Percentiles rank a stretch among this genome's conserved stretches.
These are phyloP conservation scores for Rhysida immarginata DNA, from an alignment of 1,140 invertebrate species.

Conservation along the genomic window DNA sequence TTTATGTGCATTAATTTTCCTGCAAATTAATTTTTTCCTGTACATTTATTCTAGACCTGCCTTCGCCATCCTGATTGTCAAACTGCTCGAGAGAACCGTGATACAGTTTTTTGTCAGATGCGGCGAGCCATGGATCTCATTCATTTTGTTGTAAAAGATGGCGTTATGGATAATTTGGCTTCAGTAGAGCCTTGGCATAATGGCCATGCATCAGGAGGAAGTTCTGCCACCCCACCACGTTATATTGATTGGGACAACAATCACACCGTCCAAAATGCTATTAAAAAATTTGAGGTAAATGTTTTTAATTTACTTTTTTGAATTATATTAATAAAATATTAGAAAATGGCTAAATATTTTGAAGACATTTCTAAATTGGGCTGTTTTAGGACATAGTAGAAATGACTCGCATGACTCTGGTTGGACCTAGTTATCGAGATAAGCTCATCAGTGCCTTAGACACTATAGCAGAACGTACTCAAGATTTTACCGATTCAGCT, in stretches of 20 bases:
- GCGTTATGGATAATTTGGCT: constrained; percentile 47
- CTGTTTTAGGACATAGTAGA: constrained; percentile 51
- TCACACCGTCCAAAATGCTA: constrained; percentile 55
- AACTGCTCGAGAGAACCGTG: constrained; percentile 81
- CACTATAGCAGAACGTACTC: constrained; percentile 80
- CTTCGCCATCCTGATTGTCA: constrained; percentile 86
- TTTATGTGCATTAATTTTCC: too few relatives aligned
- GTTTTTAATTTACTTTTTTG: neutral
- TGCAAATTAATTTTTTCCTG: too few relatives aligned
- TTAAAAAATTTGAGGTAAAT: constrained; percentile 56
- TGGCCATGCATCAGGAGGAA: constrained; percentile 20
- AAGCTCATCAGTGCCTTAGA: constrained; percentile 70
- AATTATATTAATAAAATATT: neutral
- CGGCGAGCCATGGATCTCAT: constrained; percentile 91
- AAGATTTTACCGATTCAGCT: constrained; percentile 98
- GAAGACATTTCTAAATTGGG: too few relatives aligned
- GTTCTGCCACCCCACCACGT: constrained; percentile 22
- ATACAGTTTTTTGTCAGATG: constrained; percentile 96
- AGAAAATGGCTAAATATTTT: neutral
- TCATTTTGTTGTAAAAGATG: constrained; percentile 92
- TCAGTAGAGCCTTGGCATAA: constrained; percentile 17
- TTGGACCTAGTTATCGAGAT: constrained; percentile 38
- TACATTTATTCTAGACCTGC: constrained; percentile 51
- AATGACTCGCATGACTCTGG: constrained; percentile 51
- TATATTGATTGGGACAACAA: constrained; percentile 43